These are phyloP conservation scores for Drosophila quinaria DNA, from an alignment of 2,888 invertebrate species.

Conservation along the genomic window DNA sequence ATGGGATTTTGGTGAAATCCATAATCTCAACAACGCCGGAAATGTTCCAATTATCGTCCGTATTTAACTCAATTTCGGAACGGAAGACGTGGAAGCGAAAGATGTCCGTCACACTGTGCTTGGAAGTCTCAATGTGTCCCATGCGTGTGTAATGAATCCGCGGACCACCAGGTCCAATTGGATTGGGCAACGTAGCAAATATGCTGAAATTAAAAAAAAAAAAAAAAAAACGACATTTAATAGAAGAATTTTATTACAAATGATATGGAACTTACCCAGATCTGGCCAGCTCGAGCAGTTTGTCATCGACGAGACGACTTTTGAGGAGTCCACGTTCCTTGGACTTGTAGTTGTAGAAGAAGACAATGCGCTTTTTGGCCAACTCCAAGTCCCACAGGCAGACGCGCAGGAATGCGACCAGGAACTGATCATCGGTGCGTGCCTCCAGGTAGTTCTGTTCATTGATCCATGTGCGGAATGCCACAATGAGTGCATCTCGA, in stretches of 20 bases:
- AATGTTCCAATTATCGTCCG: conserved; percentile 88
- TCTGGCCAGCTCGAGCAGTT: conserved; percentile 72
- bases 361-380: conserved; percentile 87
- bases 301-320: conserved; percentile 77
- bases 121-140: conserved; percentile 84
- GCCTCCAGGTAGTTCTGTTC: conserved; percentile 86
- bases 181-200: conserved; percentile 79
- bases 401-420: conserved; percentile 87
- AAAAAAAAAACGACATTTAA: background rate
- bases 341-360: conserved; percentile 87
- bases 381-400: conserved; percentile 87
- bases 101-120: conserved; percentile 75
- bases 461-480: conserved; percentile 86
- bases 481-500: conserved; percentile 84
- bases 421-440: conserved; percentile 86
- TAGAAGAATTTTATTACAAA: background rate
- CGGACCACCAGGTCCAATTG: conserved; percentile 85
- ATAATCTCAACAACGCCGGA: conserved; percentile 87
- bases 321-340: conserved; percentile 87
- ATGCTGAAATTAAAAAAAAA: conserved; percentile 60
- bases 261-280: conserved; percentile 75
- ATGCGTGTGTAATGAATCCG: conserved; percentile 86
- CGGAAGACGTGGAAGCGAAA: conserved; percentile 82
- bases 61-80: conserved; percentile 79
- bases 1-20: conserved; percentile 86